phyloP scores from a whole-genome alignment of 2,113 vertebrate species.

The Pluvianellus socialis region DNA sequence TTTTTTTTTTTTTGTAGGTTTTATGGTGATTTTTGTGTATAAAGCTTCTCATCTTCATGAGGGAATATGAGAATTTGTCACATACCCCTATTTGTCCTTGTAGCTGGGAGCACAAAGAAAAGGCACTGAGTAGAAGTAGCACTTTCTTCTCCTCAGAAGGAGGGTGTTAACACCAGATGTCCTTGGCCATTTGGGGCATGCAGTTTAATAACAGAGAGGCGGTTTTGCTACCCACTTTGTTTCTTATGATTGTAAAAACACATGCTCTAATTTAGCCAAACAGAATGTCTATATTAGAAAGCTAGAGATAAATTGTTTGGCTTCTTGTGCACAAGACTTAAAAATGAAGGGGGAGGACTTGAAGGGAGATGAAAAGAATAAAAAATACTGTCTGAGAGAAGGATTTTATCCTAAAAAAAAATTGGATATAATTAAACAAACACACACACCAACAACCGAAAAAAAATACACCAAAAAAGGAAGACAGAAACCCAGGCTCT shows the following conservation, averaged over 20 bases:
- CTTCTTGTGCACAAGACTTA: background rate
- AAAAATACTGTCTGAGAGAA: background rate
- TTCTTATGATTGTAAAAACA: background rate
- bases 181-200: background rate
- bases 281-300: background rate
- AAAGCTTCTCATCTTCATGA: background rate
- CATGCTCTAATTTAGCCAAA: background rate
- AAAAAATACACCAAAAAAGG: background rate
- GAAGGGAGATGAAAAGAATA: background rate
- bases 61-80: background rate
- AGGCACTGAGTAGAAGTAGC: background rate
- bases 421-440: background rate
- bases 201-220: background rate
- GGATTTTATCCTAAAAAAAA: background rate
- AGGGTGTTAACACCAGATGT: background rate
- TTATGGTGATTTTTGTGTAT: background rate
- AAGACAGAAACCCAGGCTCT: background rate
- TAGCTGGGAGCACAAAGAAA: background rate
- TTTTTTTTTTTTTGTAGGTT: background rate
- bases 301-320: background rate
- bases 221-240: background rate
- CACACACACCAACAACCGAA: background rate
- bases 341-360: background rate
- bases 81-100: background rate
- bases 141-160: background rate